These are phyloP conservation scores for Brachypodius melanocephalos DNA, from an alignment of 2,113 vertebrate genomes.

Conservation along the genomic window DNA sequence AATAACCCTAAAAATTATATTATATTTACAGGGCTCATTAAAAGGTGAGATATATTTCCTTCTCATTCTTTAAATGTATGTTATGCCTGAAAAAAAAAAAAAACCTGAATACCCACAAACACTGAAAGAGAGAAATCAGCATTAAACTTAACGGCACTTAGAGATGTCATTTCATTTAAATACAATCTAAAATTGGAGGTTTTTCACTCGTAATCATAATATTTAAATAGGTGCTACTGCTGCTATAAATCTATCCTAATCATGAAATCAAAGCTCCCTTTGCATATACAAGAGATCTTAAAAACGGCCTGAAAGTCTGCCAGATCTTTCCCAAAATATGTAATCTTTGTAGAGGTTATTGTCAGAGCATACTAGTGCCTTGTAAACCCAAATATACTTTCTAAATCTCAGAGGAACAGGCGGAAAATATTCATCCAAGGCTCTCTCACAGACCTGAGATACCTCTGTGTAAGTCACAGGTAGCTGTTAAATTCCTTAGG, in stretches of 20 bases:
- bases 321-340: neutral
- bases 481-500: neutral
- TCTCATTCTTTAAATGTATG: neutral
- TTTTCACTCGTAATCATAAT: neutral
- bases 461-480: neutral
- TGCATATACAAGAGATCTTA: slow-evolving; percentile 37
- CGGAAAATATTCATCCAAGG: neutral
- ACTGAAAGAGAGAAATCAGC: neutral
- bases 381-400: neutral
- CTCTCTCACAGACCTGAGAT: neutral
- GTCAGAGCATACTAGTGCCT: neutral
- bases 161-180: neutral
- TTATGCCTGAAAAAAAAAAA: neutral
- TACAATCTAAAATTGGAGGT: neutral
- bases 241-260: slow-evolving; percentile 36
- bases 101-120: neutral
- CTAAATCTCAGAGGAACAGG: neutral
- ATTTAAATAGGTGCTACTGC: slow-evolving; percentile 1
- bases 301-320: slow-evolving; percentile 45
- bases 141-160: neutral
- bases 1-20: neutral
- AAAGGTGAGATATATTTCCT: neutral
- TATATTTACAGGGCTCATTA: neutral
- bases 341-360: slow-evolving; percentile 14
- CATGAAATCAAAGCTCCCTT: slow-evolving; percentile 32